Percentiles rank a stretch among this genome's conserved stretches.
Conservation (phyloP, 2,113 vertebrate genomes). For the Sinocyclocheilus grahami region DNA sequence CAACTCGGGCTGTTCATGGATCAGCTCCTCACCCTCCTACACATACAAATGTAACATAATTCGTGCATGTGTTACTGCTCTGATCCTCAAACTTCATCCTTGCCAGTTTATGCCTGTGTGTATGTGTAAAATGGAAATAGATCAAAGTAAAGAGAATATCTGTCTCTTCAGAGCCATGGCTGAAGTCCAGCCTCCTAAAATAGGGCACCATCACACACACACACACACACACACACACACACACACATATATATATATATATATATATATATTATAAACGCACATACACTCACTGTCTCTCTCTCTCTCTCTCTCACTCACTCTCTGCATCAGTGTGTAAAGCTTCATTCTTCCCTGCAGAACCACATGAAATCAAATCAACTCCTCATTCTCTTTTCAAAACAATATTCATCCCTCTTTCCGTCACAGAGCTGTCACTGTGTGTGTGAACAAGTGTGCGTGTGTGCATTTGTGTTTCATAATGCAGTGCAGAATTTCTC, state of each 20-base stretch:
- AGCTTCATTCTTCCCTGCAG: slow-evolving; percentile 21
- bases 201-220: slow-evolving; percentile 34
- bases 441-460: slow-evolving; percentile 6
- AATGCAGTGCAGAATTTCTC: slow-evolving; percentile 78
- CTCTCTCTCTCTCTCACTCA: too few species aligned
- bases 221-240: neutral
- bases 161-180: slow-evolving; percentile 59
- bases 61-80: neutral
- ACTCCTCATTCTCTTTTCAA: neutral
- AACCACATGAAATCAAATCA: neutral
- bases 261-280: too few species aligned
- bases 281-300: too few species aligned
- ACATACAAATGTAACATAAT: slow-evolving; percentile 20
- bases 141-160: slow-evolving; percentile 63
- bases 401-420: slow-evolving; percentile 18
- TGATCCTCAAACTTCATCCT: neutral
- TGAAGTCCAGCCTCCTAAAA: slow-evolving; percentile 57
- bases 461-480: slow-evolving; percentile 64
- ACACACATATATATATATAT: too few species aligned
- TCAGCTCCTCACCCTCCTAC: slow-evolving; percentile 87
- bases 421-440: slow-evolving; percentile 42
- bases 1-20: slow-evolving; percentile 86
- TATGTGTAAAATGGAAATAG: slow-evolving; percentile 50
- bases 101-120: slow-evolving; percentile 2
- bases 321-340: neutral